Evolutionary conservation across 2,797 vertebrate species (phyloP).

Genomic region (Columba guinea): DNA sequence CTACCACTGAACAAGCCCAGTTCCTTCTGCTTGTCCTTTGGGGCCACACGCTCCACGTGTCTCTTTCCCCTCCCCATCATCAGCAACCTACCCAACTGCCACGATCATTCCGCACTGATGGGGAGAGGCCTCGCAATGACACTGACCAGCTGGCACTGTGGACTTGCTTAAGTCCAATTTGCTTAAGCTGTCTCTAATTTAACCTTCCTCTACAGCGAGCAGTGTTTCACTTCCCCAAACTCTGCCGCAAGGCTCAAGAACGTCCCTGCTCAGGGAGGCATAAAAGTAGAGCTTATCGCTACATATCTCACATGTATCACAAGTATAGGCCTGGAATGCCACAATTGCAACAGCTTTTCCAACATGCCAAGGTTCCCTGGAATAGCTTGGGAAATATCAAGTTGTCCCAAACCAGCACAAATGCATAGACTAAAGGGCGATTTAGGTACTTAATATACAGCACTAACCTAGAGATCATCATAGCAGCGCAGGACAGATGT

Average conservation of each 20-base stretch:
- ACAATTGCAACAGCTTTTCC: background rate
- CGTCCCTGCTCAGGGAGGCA: background rate
- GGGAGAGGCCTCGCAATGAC: background rate
- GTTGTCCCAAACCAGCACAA: background rate
- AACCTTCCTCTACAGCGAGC: background rate
- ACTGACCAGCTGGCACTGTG: background rate
- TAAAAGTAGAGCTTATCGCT: background rate
- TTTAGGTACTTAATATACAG: background rate
- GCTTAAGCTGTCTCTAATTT: background rate
- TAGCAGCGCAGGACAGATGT: background rate
- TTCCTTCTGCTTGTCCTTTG: background rate
- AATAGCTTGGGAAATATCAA: background rate
- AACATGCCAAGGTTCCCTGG: background rate
- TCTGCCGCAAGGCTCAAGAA: background rate
- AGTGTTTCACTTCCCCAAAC: background rate
- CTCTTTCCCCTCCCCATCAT: background rate
- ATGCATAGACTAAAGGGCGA: background rate
- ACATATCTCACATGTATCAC: accelerated
- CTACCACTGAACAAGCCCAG: background rate
- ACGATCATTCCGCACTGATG: background rate
- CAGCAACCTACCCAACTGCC: background rate
- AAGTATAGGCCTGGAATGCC: background rate
- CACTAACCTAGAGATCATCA: background rate
- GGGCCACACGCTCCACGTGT: accelerated
- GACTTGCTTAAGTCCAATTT: background rate